Base-by-base conservation (phyloP, 2,113 vertebrate species). In the Hemicordylus capensis region DNA sequence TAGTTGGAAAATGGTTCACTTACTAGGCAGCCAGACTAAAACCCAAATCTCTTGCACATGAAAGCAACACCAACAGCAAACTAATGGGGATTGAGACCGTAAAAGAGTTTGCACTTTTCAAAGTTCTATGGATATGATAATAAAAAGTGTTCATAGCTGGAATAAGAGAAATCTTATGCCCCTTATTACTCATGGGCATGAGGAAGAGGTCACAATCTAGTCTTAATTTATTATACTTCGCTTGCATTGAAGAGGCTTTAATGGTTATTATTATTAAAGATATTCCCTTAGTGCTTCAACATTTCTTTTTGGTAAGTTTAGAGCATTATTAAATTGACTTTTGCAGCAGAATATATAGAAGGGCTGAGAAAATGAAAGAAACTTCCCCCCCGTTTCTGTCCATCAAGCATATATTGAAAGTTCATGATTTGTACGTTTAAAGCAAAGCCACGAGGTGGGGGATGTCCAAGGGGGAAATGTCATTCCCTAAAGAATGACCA, bases 381-480 rank as follows among this genome's bases (percentile, higher is more conserved):
- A 0, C 2, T 0, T 58, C 12, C 44, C 42, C 26, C 24, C 6
- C 20, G 22, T 82, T 73, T 66, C n/a, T 1, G 24, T 6, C 0
- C 10, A 37, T 61, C 24, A 82, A 44, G 4, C 6, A 8, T 54
- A 63, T 58, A 39, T 64, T 42, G 24, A 83, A 61, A 44, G 39
- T 42, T 61, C 26, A 51, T 59, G 48, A 0, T 81, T 87, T 37
- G 75, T 42, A 69, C 69, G 48, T 26, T 24, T 73, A 72, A 84
- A 67, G 24, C 34, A 80, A 89, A 91, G 10, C 6, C 51, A 31
- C 2, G 58, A 70, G 14, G 7, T 56, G 81, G 86, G 86, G 80
- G 51, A 56, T 79, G 15, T 69, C 66, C 34, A 80, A 58, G 67
- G 75, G 2, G 69, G 14, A 87, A 91, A 44, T 69, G 2, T 81